Percentiles rank a stretch among this genome's conserved stretches.
Conservation (phyloP, 2,797 vertebrate species). For the Sebastes iracundus region DNA sequence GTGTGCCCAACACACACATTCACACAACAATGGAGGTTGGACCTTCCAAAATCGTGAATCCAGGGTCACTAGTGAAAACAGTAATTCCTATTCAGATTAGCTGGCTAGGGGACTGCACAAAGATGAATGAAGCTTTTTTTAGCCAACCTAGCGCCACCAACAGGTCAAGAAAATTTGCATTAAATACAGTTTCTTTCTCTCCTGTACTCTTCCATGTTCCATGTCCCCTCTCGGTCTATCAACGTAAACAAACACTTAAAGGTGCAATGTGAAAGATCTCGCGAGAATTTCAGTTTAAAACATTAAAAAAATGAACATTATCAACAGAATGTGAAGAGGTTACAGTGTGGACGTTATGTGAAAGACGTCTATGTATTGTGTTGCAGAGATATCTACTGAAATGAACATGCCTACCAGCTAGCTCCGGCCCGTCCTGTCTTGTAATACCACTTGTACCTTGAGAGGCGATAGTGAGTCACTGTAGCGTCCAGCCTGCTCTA, state of each 20-base stretch:
- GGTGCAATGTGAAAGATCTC: neutral
- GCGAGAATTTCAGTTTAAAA: no score
- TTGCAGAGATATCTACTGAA: no score
- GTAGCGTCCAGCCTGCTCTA: neutral
- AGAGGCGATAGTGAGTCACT: neutral
- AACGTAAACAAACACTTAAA: no score
- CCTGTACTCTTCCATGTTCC: neutral
- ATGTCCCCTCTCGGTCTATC: neutral
- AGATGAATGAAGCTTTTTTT: neutral
- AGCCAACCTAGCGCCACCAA: neutral
- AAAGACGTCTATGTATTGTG: no score
- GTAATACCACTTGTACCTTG: neutral
- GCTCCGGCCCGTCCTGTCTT: no score
- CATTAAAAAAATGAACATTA: no score
- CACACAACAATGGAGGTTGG: neutral
- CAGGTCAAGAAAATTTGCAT: neutral
- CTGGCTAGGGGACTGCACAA: neutral
- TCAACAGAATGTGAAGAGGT: no score
- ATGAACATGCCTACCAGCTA: no score
- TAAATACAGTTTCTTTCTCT: neutral
- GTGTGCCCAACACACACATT: neutral
- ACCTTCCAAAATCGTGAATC: neutral
- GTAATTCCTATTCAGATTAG: neutral
- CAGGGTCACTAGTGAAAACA: neutral
- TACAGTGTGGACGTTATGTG: no score